Base-by-base conservation (phyloP, 2,888 invertebrate genomes). In the Mimachlamys varia region DNA sequence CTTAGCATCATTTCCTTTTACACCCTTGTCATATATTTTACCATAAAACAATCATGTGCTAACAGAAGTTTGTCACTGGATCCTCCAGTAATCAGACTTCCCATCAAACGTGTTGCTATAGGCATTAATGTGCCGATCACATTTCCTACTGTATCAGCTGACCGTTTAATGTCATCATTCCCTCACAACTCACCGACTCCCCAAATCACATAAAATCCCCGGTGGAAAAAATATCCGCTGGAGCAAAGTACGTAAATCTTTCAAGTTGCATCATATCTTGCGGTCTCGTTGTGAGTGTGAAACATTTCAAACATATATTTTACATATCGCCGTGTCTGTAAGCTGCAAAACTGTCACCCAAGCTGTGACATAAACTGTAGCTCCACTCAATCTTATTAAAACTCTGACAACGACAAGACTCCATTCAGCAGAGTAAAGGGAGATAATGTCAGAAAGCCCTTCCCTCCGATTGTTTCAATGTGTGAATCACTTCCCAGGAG, bases 281-380 rank as follows among this genome's bases (percentile, higher is more conserved):
- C 19, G n/a, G 19, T 58, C 58, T 58, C 19, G 19, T 58, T 58
- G 22, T 19, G 58, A 22, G 22, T 58, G 22, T n/a, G 19, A 22
- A 58, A 7, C 22, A 58, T 58, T 58, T 58, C 58, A 58, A 58
- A 58, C 22, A 58, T 58, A 58, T 7, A 58, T 19, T n/a, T 58
- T 58, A 58, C 58, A 58, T 58, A 58, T 58, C 58, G 19, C 58
- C 7, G 15, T 53, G 58, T 58, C 58, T 53, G 58, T 58, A 58
- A 58, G 58, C 58, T 58, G 58, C 58, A 58, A 58, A 58, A 58
- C 58, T 58, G 58, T 58, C 58, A 58, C 58, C 58, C 58, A 58
- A 58, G 22, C n/a, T 58, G 58, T 58, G 22, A 58, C 58, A 55
- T 7, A 19, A 55, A 55, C 55, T 22, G 3, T 10, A 4, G 19